A percentile compares a stretch with the other conserved stretches of the same genome.
phyloP scores from a whole-genome alignment of 92 coral and sea anemone species.

The Parazoanthus darwini region DNA sequence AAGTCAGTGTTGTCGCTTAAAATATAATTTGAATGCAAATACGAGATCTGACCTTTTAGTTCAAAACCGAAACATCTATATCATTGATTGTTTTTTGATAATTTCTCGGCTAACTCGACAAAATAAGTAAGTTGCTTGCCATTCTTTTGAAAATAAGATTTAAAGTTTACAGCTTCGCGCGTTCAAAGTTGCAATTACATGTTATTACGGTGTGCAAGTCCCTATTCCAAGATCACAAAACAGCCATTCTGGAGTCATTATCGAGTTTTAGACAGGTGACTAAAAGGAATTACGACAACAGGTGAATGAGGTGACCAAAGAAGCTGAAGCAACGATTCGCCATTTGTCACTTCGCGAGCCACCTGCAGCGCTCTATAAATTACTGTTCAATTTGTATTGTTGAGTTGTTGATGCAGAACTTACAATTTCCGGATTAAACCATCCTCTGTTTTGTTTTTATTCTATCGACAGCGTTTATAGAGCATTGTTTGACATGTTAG shows the following conservation, averaged over 20 bases:
- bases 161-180: conserved; percentile 33
- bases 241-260: conserved; percentile 43
- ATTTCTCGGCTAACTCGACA: not conserved
- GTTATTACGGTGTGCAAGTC: conserved; percentile 11
- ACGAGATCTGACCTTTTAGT: conserved; percentile 12
- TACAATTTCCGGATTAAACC: conserved; percentile 79
- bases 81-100: not conserved
- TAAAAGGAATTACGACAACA: conserved; percentile 36
- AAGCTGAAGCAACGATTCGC: conserved; percentile 30
- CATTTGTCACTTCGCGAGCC: conserved; percentile 55
- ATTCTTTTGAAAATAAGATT: not conserved
- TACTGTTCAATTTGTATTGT: conserved; percentile 73
- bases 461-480: conserved; percentile 55
- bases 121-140: not conserved
- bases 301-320: conserved; percentile 35
- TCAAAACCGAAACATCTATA: conserved; percentile 13
- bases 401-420: conserved; percentile 60
- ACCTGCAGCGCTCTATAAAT: conserved; percentile 82
- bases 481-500: conserved; percentile 63
- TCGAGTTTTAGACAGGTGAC: conserved; percentile 43
- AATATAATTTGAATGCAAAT: conserved; percentile 31
- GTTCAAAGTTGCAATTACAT: conserved; percentile 35
- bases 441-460: conserved; percentile 75
- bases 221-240: conserved; percentile 26
- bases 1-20: conserved; percentile 22